Percentiles rank a stretch among this genome's conserved stretches.
These are phyloP conservation scores for Schrankia costaestrigalis DNA, from an alignment of 2,888 invertebrate species.

Conservation along the genomic window DNA sequence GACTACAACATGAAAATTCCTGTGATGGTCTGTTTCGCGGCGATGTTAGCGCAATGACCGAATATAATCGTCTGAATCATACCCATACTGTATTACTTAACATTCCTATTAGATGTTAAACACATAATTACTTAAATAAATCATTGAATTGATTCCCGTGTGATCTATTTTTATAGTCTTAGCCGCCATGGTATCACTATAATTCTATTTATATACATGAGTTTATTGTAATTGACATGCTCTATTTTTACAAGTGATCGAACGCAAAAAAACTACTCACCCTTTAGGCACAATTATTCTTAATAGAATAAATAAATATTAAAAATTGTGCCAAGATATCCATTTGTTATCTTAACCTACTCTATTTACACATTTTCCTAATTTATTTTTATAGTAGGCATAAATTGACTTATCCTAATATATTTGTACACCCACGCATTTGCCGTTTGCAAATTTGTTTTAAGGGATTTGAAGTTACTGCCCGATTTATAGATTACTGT, in stretches of 20 bases:
- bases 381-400: too few relatives aligned
- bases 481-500: too few relatives aligned
- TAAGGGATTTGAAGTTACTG: too few relatives aligned
- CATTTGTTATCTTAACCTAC: too few relatives aligned
- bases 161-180: conserved; percentile 35
- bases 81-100: conserved; percentile 64
- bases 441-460: too few relatives aligned
- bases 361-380: conserved; percentile 1
- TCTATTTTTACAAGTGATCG: conserved; percentile 15
- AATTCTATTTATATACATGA: conserved; percentile 20
- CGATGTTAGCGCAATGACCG: conserved; percentile 71
- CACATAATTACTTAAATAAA: conserved; percentile 71
- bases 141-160: conserved; percentile 55
- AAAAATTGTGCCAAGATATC: conserved; percentile 3
- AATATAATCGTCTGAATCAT: conserved; percentile 66
- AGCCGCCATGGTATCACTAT: conserved; percentile 22
- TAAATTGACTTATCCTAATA: too few relatives aligned
- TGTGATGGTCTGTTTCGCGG: conserved; percentile 43
- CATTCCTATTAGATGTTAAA: conserved; percentile 69
- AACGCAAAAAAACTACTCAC: conserved; percentile 5
- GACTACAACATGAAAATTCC: conserved; percentile 28
- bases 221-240: conserved; percentile 19
- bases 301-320: conserved; percentile 3
- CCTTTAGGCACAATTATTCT: conserved; percentile 3
- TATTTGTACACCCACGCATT: too few relatives aligned